Conservation (phyloP, 2,888 invertebrate species). For the Sphaeridia pumilis region DNA sequence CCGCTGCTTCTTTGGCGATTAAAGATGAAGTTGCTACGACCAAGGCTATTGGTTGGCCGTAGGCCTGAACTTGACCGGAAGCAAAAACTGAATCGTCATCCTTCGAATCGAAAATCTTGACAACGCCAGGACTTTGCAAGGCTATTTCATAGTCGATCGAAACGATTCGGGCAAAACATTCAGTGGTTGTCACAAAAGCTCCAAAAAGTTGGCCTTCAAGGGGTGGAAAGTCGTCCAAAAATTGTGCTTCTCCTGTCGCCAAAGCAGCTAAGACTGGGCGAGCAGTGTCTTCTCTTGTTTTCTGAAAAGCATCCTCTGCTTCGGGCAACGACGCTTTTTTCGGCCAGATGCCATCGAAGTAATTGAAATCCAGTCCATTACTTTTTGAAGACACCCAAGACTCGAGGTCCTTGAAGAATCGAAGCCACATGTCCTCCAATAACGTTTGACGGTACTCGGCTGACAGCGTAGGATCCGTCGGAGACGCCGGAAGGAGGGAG, state of each 20-base stretch:
- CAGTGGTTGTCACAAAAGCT: constrained; percentile 60
- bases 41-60: constrained; percentile 70
- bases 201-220: constrained; percentile 55
- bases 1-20: constrained; percentile 70
- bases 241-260: constrained; percentile 53
- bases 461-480: neutral
- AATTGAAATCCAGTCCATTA: neutral
- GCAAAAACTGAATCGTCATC: constrained; percentile 40
- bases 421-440: neutral
- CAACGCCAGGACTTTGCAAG: constrained; percentile 60
- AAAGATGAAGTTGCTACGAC: constrained; percentile 64
- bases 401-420: neutral
- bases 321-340: neutral
- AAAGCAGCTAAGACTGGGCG: constrained; percentile 66
- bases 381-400: neutral
- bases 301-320: constrained; percentile 49
- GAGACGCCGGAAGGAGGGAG: neutral
- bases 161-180: constrained; percentile 67
- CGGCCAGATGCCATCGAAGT: neutral
- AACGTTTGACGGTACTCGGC: neutral
- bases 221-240: constrained; percentile 75
- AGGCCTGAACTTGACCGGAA: constrained; percentile 37
- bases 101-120: constrained; percentile 62
- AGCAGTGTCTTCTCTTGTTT: too few relatives aligned
- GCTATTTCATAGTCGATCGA: constrained; percentile 63